Conservation (phyloP, 2,888 invertebrate genomes). For the Amiota minor region DNA sequence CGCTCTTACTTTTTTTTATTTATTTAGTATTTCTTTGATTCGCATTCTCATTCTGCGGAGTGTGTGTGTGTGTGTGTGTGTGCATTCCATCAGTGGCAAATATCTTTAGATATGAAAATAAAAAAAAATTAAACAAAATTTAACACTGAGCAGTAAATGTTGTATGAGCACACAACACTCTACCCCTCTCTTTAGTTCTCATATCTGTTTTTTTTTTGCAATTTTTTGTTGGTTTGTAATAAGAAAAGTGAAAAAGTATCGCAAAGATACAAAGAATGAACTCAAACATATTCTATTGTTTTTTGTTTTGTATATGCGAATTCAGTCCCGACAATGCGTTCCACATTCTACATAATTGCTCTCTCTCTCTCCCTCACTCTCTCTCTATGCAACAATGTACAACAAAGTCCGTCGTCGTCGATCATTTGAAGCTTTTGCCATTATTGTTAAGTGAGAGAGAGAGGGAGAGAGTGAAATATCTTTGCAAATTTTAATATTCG, state of each 20-base stretch:
- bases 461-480: constrained; percentile 33
- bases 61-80: neutral
- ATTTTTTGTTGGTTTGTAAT: neutral
- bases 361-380: constrained; percentile 27
- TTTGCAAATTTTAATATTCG: neutral
- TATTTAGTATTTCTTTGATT: constrained; percentile 47
- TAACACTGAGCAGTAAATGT: constrained; percentile 20
- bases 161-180: constrained; percentile 32
- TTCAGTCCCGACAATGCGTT: constrained; percentile 39
- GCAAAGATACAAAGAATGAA: neutral
- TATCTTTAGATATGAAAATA: no score
- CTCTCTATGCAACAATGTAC: constrained; percentile 40
- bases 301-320: neutral
- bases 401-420: constrained; percentile 53
- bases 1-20: constrained; percentile 32
- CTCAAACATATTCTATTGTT: neutral
- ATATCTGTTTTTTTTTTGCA: neutral
- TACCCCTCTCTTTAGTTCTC: constrained; percentile 8
- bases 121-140: neutral
- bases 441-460: constrained; percentile 38
- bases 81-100: no score
- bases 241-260: neutral
- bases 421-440: constrained; percentile 52
- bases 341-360: constrained; percentile 52
- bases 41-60: constrained; percentile 36